Base-by-base conservation (phyloP, 2,888 invertebrate species). In the Hermodice carunculata region DNA sequence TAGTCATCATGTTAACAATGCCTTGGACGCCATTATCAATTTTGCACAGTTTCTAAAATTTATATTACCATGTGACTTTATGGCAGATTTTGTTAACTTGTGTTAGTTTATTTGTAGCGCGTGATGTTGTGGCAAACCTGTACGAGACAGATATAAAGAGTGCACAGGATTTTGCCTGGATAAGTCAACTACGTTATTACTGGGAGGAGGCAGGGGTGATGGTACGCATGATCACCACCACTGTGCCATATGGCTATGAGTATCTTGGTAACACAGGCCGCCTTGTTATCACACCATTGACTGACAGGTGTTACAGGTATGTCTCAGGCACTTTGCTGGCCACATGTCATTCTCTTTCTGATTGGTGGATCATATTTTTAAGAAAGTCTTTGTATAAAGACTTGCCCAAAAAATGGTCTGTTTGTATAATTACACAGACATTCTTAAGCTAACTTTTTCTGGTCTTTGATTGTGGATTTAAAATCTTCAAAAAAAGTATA, bases 261-360 rank as follows among this genome's bases (percentile, higher is more conserved):
- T 86, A 86, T 69, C 81, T 86, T 34, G 85, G 85, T 6, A 85
- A 85, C 74, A 79, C 84, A 0, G 81, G 81, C 17, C 67, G 86
- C 26, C 78, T 85, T 32, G 86, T 86, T 53, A 86, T 86, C 61
- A 86, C 86, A 8, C 85, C 85, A 2, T 79, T 86, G 8, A 86
- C 86, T 24, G 85, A 86, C 66, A 76, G 86, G 61, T 86, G 86
- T 67, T 86, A 85, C 77, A 79, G 83, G 82, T 83, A 54, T 61
- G 62, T 32, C 3, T 17, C 14, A 19, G n/a, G n/a, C n/a, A n/a
- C n/a, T n/a, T n/a, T n/a, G n/a, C n/a, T n/a, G n/a, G n/a, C n/a
- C n/a, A n/a, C n/a, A n/a, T n/a, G n/a, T n/a, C n/a, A n/a, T n/a
- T n/a, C n/a, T n/a, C n/a, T n/a, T n/a, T n/a, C n/a, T n/a, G n/a